Evolutionary conservation across 1,140 invertebrate genomes (phyloP), one percentile per base, ranked within the genome.

Genomic region (Rhyacophila brunnea): DNA sequence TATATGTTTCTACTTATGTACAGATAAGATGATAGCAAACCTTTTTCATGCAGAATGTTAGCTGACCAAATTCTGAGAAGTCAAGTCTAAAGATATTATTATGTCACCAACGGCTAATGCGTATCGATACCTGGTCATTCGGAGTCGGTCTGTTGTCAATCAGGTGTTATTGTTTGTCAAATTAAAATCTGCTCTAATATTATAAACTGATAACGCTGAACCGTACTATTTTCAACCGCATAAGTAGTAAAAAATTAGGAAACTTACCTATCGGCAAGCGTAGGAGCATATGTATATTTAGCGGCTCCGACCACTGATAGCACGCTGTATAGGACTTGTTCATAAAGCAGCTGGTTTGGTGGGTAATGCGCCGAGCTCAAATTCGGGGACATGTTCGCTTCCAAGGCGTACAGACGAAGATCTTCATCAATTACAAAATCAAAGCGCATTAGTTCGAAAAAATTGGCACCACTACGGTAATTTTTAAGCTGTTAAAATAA

Each of bases 351-450:
- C 57, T 86, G 84, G 72, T 98, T 98, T 0, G 86, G 87, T 38
- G 87, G 85, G 73, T 91, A 98, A 77, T 99, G 95, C 0, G 88
- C 87, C 0, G 95, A 96, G 0, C 93, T 96, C 17, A 98, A 80
- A 80, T 99, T 98, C 0, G 96, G 96, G 20, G 93, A 96, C 96
- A 98, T 98, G 71, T 99, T 99, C 0, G 93, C 95, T 75, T 98
- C 96, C 85, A 98, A 89, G 1, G 96, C 76, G 68, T 87, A 92
- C 1, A 97, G 88, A 44, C 92, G 91, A 0, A 97, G 69, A 45
- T 96, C 76, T 65, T 94, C 88, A 73, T 98, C 94, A 5, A 98
- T 77, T 0, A 95, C 87, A 72, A 98, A 90, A 75, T 98, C 96
- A 69, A 98, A 92, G 44, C 96, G 82, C 71, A 96, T 88, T 73